Percentiles rank a stretch among this genome's conserved stretches.
These are phyloP conservation scores for Oncorhynchus nerka DNA, from an alignment of 2,113 vertebrate genomes.

Conservation along the genomic window DNA sequence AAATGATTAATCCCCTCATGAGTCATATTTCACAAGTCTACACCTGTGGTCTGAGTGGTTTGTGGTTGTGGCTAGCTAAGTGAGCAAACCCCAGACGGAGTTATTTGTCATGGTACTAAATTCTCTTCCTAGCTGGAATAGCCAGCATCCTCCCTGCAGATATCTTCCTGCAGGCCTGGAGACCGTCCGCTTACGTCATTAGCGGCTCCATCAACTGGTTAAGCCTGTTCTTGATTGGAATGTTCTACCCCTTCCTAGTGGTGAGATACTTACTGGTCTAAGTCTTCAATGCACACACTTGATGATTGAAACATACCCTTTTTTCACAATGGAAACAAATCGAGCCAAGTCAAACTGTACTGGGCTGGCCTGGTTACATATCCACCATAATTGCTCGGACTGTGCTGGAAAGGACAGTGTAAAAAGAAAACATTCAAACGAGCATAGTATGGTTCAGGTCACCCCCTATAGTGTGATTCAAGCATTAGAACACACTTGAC, in stretches of 20 bases:
- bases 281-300: neutral
- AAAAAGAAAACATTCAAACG: no score
- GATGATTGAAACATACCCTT: no score
- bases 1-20: neutral
- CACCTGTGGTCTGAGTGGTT: neutral
- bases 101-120: neutral
- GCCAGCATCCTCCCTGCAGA: constrained; percentile 73
- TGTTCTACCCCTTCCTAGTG: constrained; percentile 77
- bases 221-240: constrained; percentile 71
- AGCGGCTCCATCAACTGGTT: constrained; percentile 71
- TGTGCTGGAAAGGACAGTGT: no score
- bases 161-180: constrained; percentile 81
- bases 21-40: neutral
- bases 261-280: constrained; percentile 59
- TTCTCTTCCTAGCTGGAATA: constrained; percentile 64
- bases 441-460: neutral
- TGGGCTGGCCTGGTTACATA: no score
- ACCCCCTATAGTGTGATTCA: no score
- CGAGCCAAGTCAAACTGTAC: no score
- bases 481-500: no score
- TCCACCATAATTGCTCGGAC: no score
- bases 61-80: neutral
- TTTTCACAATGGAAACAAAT: no score
- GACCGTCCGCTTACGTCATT: constrained; percentile 76
- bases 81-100: no score